Percentiles rank a stretch among this genome's conserved stretches.
Evolutionary conservation across 2,888 invertebrate genomes (phyloP).

Genomic region (Caradrina kadenii): DNA sequence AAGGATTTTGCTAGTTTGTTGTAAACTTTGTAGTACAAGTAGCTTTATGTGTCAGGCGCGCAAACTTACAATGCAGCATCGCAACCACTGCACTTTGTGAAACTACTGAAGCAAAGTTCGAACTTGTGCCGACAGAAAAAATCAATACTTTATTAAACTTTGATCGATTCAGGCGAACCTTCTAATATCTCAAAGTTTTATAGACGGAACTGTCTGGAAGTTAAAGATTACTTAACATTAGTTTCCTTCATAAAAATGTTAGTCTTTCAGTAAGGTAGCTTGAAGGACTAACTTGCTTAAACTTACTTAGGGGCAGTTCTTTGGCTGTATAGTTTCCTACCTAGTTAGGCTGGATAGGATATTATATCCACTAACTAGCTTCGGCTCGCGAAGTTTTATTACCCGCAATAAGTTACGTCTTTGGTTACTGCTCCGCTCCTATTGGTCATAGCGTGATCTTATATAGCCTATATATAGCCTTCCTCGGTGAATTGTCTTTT

Average conservation of each 20-base stretch:
- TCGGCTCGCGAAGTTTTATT: no score
- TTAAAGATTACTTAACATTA: background rate
- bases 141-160: constrained; percentile 4
- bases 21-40: constrained; percentile 17
- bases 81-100: constrained; percentile 3
- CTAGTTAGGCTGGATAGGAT: no score
- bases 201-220: background rate
- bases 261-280: background rate
- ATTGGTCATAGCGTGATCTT: no score
- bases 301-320: no score
- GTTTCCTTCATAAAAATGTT: background rate
- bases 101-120: background rate
- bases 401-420: no score
- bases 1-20: constrained; percentile 7
- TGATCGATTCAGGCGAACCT: constrained; percentile 5
- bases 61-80: constrained; percentile 6
- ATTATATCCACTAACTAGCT: no score
- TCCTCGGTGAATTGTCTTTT: no score
- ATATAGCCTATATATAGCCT: no score
- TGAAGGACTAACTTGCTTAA: no score
- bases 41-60: background rate
- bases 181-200: background rate
- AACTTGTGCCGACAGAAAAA: background rate
- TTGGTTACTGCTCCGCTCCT: no score
- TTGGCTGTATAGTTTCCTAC: no score